Evolutionary conservation across 1,140 invertebrate genomes (phyloP).

Genomic region (Hermetia illucens): DNA sequence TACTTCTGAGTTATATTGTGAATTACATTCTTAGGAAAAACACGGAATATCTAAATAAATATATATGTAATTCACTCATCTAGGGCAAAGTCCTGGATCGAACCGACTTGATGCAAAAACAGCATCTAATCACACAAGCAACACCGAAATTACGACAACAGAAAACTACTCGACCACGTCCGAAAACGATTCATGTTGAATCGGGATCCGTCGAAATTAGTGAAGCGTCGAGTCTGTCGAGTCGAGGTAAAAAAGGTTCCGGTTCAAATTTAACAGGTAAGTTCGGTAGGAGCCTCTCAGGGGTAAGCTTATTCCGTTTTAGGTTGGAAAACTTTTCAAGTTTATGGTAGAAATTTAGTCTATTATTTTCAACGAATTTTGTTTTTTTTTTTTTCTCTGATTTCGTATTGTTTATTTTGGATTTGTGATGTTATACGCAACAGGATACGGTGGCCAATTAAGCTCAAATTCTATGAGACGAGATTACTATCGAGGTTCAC

Average conservation of each 20-base stretch:
- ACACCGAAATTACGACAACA: slow-evolving; percentile 44
- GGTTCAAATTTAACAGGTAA: slow-evolving; percentile 67
- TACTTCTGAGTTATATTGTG: not conserved
- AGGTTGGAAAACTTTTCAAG: too few species aligned
- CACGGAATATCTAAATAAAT: too few species aligned
- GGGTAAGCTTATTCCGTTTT: too few species aligned
- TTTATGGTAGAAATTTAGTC: too few species aligned
- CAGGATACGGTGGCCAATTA: slow-evolving; percentile 25
- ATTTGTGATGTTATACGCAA: slow-evolving; percentile 20
- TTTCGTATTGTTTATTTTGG: slow-evolving; percentile 15
- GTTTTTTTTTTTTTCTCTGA: slow-evolving; percentile 10
- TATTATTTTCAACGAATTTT: slow-evolving; percentile 10
- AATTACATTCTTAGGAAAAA: slow-evolving; percentile 5
- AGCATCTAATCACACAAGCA: slow-evolving; percentile 13
- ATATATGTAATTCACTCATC: too few species aligned
- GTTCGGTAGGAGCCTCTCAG: too few species aligned
- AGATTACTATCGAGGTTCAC: slow-evolving; percentile 75
- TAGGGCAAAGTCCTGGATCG: slow-evolving; percentile 65
- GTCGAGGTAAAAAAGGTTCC: slow-evolving; percentile 64
- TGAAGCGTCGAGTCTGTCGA: slow-evolving; percentile 56
- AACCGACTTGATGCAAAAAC: slow-evolving; percentile 47
- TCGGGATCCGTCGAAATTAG: slow-evolving; percentile 55
- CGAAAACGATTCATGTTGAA: slow-evolving; percentile 80
- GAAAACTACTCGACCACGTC: slow-evolving; percentile 46
- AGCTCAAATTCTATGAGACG: slow-evolving; percentile 55